phyloP scores from a whole-genome alignment of 2,888 invertebrate genomes.

The Helicoverpa assulta region DNA sequence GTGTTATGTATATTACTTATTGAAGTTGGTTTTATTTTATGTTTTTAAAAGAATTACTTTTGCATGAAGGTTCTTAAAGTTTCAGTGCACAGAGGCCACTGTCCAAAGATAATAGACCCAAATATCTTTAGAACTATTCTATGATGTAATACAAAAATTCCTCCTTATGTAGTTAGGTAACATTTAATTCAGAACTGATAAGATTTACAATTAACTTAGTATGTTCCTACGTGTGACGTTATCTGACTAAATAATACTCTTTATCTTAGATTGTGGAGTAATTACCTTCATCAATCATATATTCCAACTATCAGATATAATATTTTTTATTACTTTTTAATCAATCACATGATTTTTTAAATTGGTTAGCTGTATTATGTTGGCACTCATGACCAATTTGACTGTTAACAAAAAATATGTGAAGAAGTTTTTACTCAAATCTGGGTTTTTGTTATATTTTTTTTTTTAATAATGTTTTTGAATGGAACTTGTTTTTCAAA shows the following conservation, averaged over 20 bases:
- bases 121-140: background rate
- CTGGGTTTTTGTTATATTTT: background rate
- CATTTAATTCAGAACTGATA: constrained; percentile 34
- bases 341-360: constrained; percentile 69
- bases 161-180: background rate
- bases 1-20: no score
- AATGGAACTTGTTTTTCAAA: background rate
- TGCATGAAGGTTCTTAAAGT: no score
- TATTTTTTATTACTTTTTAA: constrained; percentile 36
- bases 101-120: background rate
- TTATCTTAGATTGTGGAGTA: constrained; percentile 49
- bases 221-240: constrained; percentile 31
- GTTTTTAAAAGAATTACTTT: no score
- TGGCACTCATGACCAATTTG: constrained; percentile 37
- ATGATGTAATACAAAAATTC: background rate
- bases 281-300: constrained; percentile 61
- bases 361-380: constrained; percentile 22
- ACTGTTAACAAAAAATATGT: background rate
- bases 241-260: constrained; percentile 35
- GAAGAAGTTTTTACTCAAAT: background rate
- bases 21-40: no score
- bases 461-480: background rate
- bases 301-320: constrained; percentile 57
- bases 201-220: constrained; percentile 16
- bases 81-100: background rate